Base-by-base conservation (phyloP, 2,113 vertebrate species). In the Hymenochirus boettgeri region DNA sequence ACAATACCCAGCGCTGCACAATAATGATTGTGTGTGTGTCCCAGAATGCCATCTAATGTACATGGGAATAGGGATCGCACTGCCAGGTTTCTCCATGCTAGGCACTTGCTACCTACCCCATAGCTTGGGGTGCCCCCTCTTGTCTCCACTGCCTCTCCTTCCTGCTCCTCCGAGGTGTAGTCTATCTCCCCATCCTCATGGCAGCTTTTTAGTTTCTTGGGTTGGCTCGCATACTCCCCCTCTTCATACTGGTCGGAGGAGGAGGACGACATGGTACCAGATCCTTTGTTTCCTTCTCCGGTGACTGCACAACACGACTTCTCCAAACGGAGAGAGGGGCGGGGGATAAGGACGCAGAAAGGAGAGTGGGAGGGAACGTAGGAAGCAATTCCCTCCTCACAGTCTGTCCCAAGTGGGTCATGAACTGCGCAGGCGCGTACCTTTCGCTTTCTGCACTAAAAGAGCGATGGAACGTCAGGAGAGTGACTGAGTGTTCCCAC, bases 181-280 rank as follows among this genome's bases (percentile, higher is more conserved):
- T 69, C 65, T 39, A 69, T 51, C 57, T 69, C 65, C 13, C 65
- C 65, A 35, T 69, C 65, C 57, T 69, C 65, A 46, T 60, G 64
- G 24, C 11, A 13, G 47, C 22, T 52, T 48, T 53, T 59, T 35
- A 52, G 33, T 5, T 35, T 69, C 57, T 69, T 69, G 57, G 65
- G n/a, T 19, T 60, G 11, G 24, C 23, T 60, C 48, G 39, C 65
- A 19, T 69, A 69, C 17, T 69, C 65, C 21, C 65, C 65, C 19
- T 60, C 65, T 17, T 69, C 65, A 35, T 18, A 60, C 19, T 69
- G 65, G n/a, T 69, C 65, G 29, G 64, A 66, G 1, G 65, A 60
- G 18, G 65, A 60, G 2, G 64, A 51, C 11, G 54, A 57, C 65
- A 69, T 69, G n/a, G 6, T 47, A 11, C 17, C 64, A 15, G 23